Conservation (phyloP, 2,113 vertebrate species). For the Petroica traversi region DNA sequence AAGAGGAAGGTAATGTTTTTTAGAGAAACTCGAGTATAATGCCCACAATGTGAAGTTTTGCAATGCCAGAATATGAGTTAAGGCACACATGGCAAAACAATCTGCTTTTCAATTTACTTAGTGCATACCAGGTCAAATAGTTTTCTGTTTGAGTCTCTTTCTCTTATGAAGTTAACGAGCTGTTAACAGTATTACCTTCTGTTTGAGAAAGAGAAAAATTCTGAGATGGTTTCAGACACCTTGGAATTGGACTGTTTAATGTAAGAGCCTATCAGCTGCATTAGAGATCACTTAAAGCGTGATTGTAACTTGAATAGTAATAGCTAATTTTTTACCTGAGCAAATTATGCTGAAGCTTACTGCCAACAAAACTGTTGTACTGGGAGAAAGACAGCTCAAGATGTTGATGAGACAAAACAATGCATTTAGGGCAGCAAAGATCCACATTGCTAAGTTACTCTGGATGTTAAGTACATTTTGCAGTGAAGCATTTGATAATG, state of each 20-base stretch:
- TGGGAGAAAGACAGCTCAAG: neutral
- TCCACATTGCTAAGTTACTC: neutral
- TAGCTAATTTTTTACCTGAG: neutral
- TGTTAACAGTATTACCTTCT: neutral
- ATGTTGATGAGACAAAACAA: neutral
- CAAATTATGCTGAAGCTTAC: neutral
- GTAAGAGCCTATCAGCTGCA: neutral
- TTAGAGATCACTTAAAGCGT: neutral
- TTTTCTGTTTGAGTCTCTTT: neutral
- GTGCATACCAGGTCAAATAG: neutral
- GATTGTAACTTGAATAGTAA: neutral
- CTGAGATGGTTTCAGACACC: neutral
- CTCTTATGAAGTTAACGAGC: neutral
- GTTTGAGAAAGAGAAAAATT: neutral
- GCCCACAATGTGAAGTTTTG: neutral
- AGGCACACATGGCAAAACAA: neutral
- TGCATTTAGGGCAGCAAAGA: neutral
- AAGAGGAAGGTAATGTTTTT: slow-evolving; percentile 84
- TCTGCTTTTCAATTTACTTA: neutral
- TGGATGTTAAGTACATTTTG: neutral
- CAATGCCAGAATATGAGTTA: neutral
- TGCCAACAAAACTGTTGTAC: neutral
- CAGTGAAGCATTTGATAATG: neutral
- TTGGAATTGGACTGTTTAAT: neutral
- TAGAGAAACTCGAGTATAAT: neutral